Percentiles rank a stretch among this genome's conserved stretches.
Evolutionary conservation across 2,888 invertebrate species (phyloP).

Genomic region (Scaptomyza caliginosa): DNA sequence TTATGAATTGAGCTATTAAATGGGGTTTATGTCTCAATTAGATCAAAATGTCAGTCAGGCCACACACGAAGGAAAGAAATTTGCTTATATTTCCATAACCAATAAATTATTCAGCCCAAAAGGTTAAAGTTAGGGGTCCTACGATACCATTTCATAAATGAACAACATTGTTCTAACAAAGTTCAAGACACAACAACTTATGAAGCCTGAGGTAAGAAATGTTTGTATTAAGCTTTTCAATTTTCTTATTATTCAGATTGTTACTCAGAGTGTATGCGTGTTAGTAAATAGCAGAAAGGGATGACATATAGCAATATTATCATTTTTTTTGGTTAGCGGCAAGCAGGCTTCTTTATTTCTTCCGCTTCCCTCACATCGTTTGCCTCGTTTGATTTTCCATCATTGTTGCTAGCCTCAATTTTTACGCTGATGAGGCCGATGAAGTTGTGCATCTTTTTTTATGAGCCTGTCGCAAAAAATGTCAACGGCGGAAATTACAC

Average conservation of each 20-base stretch:
- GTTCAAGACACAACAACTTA: conserved; percentile 19
- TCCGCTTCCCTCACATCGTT: conserved; percentile 43
- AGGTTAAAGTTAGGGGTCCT: conserved; percentile 28
- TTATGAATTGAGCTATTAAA: conserved; percentile 59
- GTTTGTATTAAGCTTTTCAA: too few species aligned
- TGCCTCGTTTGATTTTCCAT: conserved; percentile 25
- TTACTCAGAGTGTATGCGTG: conserved; percentile 43
- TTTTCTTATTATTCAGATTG: not conserved
- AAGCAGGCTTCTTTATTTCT: conserved; percentile 17
- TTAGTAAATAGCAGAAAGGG: not conserved
- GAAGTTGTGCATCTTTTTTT: conserved; percentile 73
- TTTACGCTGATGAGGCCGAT: conserved; percentile 69
- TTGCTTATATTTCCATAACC: conserved; percentile 49
- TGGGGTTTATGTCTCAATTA: conserved; percentile 75
- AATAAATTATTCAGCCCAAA: conserved; percentile 17
- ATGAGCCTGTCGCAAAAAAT: conserved; percentile 56
- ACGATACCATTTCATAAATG: too few species aligned
- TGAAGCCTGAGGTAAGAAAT: too few species aligned
- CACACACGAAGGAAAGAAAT: conserved; percentile 40
- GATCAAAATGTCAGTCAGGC: conserved; percentile 40
- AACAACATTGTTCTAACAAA: too few species aligned
- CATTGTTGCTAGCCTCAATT: conserved; percentile 45
- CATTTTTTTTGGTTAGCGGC: conserved; percentile 3
- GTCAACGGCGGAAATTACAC: conserved; percentile 75
- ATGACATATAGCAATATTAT: conserved; percentile 2